These are phyloP conservation scores for Acropternis orthonyx DNA, from an alignment of 2,797 vertebrate genomes.

Conservation along the genomic window DNA sequence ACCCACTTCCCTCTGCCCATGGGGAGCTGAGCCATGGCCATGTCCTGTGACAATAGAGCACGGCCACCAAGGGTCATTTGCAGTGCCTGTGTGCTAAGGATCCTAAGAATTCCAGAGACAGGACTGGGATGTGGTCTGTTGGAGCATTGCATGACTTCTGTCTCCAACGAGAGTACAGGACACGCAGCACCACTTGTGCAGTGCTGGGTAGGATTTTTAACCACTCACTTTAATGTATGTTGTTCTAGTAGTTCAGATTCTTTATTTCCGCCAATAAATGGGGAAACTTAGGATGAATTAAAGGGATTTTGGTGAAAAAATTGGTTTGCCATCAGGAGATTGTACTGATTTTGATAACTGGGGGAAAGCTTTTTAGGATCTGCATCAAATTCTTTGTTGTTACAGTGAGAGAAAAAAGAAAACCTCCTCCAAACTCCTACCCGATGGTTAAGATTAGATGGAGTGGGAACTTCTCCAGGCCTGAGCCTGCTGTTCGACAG, in stretches of 20 bases:
- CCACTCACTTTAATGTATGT: not conserved
- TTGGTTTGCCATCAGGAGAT: not conserved
- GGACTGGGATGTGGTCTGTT: not conserved
- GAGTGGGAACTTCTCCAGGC: not conserved
- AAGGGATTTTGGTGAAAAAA: not conserved
- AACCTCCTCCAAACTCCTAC: not conserved
- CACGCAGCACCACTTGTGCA: fast-evolving
- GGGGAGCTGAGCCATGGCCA: not conserved
- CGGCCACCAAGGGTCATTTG: not conserved
- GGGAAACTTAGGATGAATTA: not conserved
- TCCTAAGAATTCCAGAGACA: not conserved
- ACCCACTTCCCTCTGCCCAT: not conserved
- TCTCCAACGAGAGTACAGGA: not conserved
- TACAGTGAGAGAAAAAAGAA: not conserved
- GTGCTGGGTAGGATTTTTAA: not conserved
- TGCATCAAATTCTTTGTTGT: not conserved
- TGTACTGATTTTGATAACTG: not conserved
- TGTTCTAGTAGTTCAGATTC: not conserved
- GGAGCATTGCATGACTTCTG: not conserved
- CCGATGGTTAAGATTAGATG: not conserved
- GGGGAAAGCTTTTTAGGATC: not conserved
- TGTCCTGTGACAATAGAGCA: not conserved
- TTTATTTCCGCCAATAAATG: not conserved
- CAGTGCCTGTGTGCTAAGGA: not conserved
- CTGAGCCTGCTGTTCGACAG: not conserved